Conservation (phyloP, 2,113 vertebrate species). For the Callionymus lyra region DNA sequence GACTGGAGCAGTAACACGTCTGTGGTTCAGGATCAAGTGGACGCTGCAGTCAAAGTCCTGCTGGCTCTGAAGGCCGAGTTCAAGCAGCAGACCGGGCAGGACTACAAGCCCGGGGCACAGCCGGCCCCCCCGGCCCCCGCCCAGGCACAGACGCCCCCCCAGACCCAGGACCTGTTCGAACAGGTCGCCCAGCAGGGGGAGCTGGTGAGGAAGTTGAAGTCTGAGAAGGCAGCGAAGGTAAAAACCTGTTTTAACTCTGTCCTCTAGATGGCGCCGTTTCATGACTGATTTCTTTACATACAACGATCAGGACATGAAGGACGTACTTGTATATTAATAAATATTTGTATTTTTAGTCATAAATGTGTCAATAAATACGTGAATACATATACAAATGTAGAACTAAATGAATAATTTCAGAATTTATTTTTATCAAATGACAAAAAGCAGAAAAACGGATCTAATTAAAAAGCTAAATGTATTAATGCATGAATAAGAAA, state of each 20-base stretch:
- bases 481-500: too few relatives aligned
- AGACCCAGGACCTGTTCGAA: constrained; percentile 49
- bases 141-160: constrained; percentile 1
- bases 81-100: constrained; percentile 74
- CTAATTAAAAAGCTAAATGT: too few relatives aligned
- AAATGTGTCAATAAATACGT: too few relatives aligned
- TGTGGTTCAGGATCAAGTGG: constrained; percentile 67
- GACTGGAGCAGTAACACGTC: too few relatives aligned
- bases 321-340: too few relatives aligned
- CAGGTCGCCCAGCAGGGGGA: constrained; percentile 74
- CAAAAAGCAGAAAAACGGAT: too few relatives aligned
- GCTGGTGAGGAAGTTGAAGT: constrained; percentile 75
- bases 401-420: too few relatives aligned
- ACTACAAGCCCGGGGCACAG: constrained; percentile 72
- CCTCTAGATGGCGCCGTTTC: too few relatives aligned
- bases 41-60: constrained; percentile 73
- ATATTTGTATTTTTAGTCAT: neutral
- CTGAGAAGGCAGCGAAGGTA: constrained; percentile 69
- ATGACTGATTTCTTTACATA: too few relatives aligned
- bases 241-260: constrained; percentile 8
- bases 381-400: too few relatives aligned
- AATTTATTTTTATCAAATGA: too few relatives aligned
- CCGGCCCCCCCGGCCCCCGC: constrained; percentile 8
- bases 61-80: constrained; percentile 75
- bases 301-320: too few relatives aligned